These are phyloP conservation scores for Eueides isabella DNA, from an alignment of 1,140 invertebrate species.

Conservation along the genomic window DNA sequence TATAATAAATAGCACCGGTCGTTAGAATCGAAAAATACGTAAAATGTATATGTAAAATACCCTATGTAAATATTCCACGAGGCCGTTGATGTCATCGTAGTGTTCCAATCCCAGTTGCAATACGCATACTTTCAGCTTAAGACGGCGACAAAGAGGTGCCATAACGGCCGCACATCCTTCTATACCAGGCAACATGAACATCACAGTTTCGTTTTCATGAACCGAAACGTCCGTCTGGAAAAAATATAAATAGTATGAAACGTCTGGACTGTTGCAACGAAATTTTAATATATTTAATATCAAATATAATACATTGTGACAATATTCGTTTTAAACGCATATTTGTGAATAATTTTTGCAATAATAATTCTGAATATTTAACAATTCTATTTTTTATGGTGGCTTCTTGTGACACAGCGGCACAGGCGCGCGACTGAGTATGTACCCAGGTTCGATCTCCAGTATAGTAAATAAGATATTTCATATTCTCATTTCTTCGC, in stretches of 20 bases:
- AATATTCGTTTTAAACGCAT: too few relatives aligned
- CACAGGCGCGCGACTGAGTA: too few relatives aligned
- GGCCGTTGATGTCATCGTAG: slow-evolving; percentile 55
- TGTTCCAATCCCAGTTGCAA: slow-evolving; percentile 84
- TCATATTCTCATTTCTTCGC: too few relatives aligned
- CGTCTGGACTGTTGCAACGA: too few relatives aligned
- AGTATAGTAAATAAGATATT: too few relatives aligned
- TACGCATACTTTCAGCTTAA: slow-evolving; percentile 86
- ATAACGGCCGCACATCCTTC: slow-evolving; percentile 87
- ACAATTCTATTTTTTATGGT: too few relatives aligned
- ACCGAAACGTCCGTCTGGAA: slow-evolving; percentile 64
- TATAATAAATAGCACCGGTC: neutral
- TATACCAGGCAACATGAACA: slow-evolving; percentile 91
- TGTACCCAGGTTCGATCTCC: too few relatives aligned
- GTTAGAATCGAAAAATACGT: neutral
- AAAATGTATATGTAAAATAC: slow-evolving; percentile 50
- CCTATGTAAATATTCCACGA: slow-evolving; percentile 68
- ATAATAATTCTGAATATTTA: too few relatives aligned
- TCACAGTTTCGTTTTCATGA: slow-evolving; percentile 61
- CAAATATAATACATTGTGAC: too few relatives aligned
- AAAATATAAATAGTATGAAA: slow-evolving; percentile 5
- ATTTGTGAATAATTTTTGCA: too few relatives aligned
- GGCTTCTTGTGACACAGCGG: too few relatives aligned
- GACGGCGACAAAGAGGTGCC: slow-evolving; percentile 82
- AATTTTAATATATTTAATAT: too few relatives aligned